These are phyloP conservation scores for Vimba vimba DNA, from an alignment of 2,113 vertebrate genomes.

Conservation along the genomic window DNA sequence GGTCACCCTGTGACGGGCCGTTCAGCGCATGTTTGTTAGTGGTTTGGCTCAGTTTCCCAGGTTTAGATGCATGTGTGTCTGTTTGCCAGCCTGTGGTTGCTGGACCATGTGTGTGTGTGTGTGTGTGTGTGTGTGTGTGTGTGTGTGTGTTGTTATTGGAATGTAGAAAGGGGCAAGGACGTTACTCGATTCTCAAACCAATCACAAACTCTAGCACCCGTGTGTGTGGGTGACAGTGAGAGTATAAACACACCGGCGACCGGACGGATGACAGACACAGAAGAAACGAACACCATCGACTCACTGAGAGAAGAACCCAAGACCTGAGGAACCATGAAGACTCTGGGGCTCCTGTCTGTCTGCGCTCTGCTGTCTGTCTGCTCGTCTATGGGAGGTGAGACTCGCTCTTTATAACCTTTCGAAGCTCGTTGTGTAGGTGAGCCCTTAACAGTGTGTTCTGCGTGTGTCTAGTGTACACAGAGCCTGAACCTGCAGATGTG, in stretches of 20 bases:
- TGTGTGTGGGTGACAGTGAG: constrained; percentile 60
- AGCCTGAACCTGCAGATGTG: constrained; percentile 57
- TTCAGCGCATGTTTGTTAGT: constrained; percentile 10
- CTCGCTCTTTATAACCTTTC: not conserved
- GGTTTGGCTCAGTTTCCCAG: constrained; percentile 29
- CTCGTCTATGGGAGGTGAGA: constrained; percentile 74
- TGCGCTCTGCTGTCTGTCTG: constrained; percentile 73
- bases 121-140: constrained; percentile 67
- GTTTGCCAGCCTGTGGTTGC: constrained; percentile 54
- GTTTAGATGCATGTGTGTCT: constrained; percentile 39
- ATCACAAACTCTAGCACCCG: constrained; percentile 67
- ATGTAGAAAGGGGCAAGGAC: constrained; percentile 66
- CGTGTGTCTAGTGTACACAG: constrained; percentile 48
- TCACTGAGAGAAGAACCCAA: constrained; percentile 36
- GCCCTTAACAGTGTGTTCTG: constrained; percentile 7
- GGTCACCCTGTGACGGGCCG: constrained; percentile 1
- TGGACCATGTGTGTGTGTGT: constrained; percentile 55
- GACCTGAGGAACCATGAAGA: constrained; percentile 73
- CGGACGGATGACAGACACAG: constrained; percentile 56
- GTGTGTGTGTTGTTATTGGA: constrained; percentile 51
- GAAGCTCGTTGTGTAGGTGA: not conserved
- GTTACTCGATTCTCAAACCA: constrained; percentile 73
- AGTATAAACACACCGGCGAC: constrained; percentile 69
- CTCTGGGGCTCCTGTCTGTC: constrained; percentile 71
- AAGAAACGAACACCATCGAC: constrained; percentile 21